Percentiles rank a stretch among this genome's conserved stretches.
Evolutionary conservation across 2,797 vertebrate species (phyloP).

Genomic region (Falco novaeseelandiae): DNA sequence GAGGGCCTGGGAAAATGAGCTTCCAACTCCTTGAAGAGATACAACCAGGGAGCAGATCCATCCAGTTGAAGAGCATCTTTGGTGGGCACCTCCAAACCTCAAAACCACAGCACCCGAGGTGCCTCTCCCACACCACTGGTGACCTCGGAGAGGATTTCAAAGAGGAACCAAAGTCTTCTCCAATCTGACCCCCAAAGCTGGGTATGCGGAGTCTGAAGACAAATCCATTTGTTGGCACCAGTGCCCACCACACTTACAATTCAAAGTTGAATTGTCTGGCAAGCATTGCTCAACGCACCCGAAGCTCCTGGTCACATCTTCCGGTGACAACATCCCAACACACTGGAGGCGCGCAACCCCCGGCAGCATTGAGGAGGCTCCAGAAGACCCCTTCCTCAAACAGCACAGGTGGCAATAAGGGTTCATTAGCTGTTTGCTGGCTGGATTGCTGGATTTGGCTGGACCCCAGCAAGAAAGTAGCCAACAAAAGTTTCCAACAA

Average conservation of each 20-base stretch:
- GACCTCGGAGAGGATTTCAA: background rate
- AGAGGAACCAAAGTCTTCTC: background rate
- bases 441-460: background rate
- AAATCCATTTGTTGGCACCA: background rate
- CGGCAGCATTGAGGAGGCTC: accelerated
- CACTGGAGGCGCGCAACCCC: background rate
- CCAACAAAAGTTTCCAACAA: background rate
- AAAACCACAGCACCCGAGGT: accelerated
- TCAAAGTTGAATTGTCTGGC: background rate
- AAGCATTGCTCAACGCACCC: background rate
- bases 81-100: background rate
- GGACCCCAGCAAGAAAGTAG: background rate
- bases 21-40: background rate
- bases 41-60: background rate
- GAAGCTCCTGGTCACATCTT: background rate
- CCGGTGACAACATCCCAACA: background rate
- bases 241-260: accelerated
- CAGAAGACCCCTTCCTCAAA: background rate
- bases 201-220: background rate
- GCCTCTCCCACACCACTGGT: accelerated
- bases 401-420: background rate
- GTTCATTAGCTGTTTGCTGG: background rate
- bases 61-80: background rate
- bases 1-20: background rate
- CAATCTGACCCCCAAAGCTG: background rate